Percentiles rank a stretch among this genome's conserved stretches.
Evolutionary conservation across 2,797 vertebrate genomes (phyloP).

Genomic region (Cryptoprocta ferox): DNA sequence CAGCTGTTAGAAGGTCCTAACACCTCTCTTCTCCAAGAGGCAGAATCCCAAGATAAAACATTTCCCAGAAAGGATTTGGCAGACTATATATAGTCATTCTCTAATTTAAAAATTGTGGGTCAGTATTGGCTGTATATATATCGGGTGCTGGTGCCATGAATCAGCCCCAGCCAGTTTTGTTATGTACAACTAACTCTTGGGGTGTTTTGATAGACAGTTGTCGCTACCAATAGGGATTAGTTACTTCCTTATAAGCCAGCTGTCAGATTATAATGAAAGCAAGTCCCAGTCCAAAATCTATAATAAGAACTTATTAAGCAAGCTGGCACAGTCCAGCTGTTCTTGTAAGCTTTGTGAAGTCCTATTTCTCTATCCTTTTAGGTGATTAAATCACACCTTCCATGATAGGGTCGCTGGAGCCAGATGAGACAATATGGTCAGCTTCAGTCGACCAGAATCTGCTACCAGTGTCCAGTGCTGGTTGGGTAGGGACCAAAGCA

Average conservation of each 20-base stretch:
- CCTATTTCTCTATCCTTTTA: not conserved
- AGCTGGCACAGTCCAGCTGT: not conserved
- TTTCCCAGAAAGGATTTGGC: not conserved
- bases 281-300: not conserved
- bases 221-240: not conserved
- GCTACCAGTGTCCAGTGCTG: too few relatives aligned
- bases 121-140: not conserved
- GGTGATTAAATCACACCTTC: not conserved
- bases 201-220: not conserved
- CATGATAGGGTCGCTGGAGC: not conserved
- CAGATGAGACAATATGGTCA: not conserved
- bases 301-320: not conserved
- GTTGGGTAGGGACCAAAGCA: not conserved
- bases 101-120: not conserved
- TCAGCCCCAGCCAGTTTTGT: not conserved
- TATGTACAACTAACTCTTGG: not conserved
- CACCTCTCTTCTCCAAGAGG: not conserved
- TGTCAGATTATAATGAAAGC: conserved; percentile 21
- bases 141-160: not conserved
- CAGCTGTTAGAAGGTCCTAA: not conserved
- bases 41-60: not conserved
- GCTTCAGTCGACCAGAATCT: not conserved
- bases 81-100: not conserved
- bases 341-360: not conserved
- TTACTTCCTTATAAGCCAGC: not conserved